These are phyloP conservation scores for Arizona elegans DNA, from an alignment of 2,113 vertebrate genomes.

Conservation along the genomic window DNA sequence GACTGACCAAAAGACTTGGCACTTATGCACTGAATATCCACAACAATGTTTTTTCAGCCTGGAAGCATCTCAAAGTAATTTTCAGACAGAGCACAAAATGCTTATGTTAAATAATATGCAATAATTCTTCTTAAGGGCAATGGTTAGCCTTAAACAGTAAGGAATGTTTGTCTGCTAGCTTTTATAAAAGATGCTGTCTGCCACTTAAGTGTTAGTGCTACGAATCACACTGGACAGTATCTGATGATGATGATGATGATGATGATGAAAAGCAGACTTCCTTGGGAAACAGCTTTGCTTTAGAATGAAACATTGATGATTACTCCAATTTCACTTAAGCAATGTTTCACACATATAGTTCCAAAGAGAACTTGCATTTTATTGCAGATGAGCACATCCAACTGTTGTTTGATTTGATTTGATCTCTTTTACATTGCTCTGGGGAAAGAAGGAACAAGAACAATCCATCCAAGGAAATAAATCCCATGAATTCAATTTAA, in stretches of 20 bases:
- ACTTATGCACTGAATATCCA: neutral
- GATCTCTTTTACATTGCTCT: conserved; percentile 6
- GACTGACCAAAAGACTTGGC: neutral
- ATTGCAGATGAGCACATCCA: neutral
- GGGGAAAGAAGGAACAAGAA: conserved; percentile 13
- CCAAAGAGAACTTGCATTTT: neutral
- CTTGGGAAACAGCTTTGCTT: neutral
- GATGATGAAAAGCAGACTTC: neutral
- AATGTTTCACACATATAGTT: neutral
- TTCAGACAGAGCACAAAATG: neutral
- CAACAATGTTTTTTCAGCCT: neutral
- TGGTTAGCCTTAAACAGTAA: neutral
- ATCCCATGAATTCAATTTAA: neutral
- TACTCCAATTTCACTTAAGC: neutral
- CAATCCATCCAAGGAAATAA: conserved; percentile 16
- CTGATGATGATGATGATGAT: neutral
- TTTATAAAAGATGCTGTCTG: neutral
- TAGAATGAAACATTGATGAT: neutral
- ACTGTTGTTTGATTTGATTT: conserved; percentile 9
- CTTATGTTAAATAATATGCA: neutral
- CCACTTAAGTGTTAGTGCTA: neutral
- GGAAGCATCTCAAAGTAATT: neutral
- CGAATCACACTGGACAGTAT: neutral
- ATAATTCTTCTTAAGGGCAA: neutral
- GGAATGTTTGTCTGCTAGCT: neutral